These are phyloP conservation scores for Drosophila diplacantha DNA, from an alignment of 2,888 invertebrate species.

Conservation along the genomic window DNA sequence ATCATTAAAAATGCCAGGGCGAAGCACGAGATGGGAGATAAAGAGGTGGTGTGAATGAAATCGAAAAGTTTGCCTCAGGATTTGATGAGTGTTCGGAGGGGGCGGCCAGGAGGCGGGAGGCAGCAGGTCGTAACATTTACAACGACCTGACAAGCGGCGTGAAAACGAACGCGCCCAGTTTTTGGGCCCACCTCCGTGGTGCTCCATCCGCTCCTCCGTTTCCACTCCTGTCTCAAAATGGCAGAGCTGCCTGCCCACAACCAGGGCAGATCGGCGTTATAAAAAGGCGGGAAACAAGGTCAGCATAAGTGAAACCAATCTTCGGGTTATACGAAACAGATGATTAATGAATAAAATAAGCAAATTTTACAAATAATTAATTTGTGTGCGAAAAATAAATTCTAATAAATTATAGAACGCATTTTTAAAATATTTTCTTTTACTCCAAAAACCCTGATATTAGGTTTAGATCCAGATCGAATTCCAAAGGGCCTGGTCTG, in stretches of 20 bases:
- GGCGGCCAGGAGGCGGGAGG: not conserved
- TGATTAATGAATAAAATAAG: not conserved
- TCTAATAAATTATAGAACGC: no score
- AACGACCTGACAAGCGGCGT: conserved; percentile 55
- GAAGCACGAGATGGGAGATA: conserved; percentile 33
- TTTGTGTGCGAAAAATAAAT: not conserved
- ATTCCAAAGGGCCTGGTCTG: not conserved
- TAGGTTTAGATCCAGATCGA: not conserved
- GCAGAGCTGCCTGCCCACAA: not conserved
- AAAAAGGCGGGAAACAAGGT: conserved; percentile 7
- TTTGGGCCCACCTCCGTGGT: not conserved
- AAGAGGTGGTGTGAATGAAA: conserved; percentile 51
- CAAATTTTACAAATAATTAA: not conserved
- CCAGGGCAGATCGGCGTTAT: not conserved
- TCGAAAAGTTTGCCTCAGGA: conserved; percentile 59
- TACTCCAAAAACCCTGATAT: no score
- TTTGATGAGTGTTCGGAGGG: conserved; percentile 50
- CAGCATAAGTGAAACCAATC: not conserved
- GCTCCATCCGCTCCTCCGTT: not conserved
- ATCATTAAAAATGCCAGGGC: conserved; percentile 53
- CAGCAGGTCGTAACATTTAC: conserved; percentile 43
- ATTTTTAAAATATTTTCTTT: not conserved
- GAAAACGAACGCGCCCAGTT: conserved; percentile 52
- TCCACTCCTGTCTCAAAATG: conserved; percentile 10
- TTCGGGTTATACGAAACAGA: not conserved